These are phyloP conservation scores for Brachionus koreanus DNA, from an alignment of 1,140 invertebrate genomes.

Conservation along the genomic window DNA sequence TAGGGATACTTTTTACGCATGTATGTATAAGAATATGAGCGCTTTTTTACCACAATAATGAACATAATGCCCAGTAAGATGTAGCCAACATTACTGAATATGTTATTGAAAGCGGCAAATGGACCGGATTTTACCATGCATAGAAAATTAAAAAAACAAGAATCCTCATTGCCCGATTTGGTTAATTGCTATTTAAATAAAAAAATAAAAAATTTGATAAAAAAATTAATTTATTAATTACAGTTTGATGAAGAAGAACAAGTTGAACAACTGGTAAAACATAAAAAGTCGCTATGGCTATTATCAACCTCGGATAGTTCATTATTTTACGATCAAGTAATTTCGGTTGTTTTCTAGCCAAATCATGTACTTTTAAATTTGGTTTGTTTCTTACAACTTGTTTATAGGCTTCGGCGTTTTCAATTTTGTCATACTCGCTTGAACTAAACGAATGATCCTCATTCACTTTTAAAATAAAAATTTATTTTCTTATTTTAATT, in stretches of 20 bases:
- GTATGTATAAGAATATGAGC: conserved; percentile 46
- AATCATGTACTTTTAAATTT: conserved; percentile 45
- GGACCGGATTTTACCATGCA: conserved; percentile 74
- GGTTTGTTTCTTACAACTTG: conserved; percentile 21
- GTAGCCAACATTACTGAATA: conserved; percentile 83
- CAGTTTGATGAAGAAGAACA: conserved; percentile 78
- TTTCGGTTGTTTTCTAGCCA: conserved; percentile 45
- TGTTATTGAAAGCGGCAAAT: conserved; percentile 64
- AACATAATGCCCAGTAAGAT: conserved; percentile 72
- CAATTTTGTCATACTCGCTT: conserved; percentile 6
- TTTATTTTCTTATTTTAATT: background rate
- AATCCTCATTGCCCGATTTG: conserved; percentile 77
- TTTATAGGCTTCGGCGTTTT: conserved; percentile 24
- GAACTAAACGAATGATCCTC: conserved; percentile 25
- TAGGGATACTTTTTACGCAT: conserved; percentile 45
- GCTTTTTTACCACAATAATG: conserved; percentile 56
- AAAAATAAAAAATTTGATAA: background rate
- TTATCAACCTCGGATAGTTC: conserved; percentile 41
- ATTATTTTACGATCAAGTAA: conserved; percentile 51
- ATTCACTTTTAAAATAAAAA: background rate
- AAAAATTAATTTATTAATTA: conserved; percentile 49
- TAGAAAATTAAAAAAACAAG: conserved; percentile 87
- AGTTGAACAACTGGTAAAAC: conserved; percentile 79
- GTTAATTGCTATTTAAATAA: conserved; percentile 69
- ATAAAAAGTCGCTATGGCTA: conserved; percentile 81